A percentile compares a stretch with the other conserved stretches of the same genome.
Conservation (phyloP, 2,113 vertebrate genomes). For the Neomonachus schauinslandi region DNA sequence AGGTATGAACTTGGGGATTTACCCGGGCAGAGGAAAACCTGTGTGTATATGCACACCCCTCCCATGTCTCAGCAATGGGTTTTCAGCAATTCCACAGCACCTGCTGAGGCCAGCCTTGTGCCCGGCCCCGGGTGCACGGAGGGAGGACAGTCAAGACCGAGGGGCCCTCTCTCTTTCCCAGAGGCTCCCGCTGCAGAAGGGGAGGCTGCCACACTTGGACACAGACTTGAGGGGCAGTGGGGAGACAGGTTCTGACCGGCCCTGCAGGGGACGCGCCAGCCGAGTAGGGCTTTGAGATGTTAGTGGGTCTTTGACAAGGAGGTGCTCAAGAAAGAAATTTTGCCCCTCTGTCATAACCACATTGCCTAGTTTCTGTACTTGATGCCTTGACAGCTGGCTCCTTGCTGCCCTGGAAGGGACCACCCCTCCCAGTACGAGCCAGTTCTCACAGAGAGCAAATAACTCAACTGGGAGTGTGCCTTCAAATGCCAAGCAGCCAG, state of each 20-base stretch:
- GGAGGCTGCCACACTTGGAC: not conserved
- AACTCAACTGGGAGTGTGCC: not conserved
- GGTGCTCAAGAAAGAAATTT: not conserved
- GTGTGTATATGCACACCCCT: rapidly evolving
- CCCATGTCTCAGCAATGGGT: rapidly evolving
- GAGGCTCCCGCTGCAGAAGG: not conserved
- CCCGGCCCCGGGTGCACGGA: rapidly evolving
- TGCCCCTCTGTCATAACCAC: not conserved
- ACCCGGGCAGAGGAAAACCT: not conserved
- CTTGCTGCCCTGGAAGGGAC: not conserved
- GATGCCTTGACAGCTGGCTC: not conserved
- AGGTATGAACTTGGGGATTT: not conserved
- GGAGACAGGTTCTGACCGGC: not conserved
- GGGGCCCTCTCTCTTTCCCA: not conserved
- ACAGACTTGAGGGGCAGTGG: not conserved
- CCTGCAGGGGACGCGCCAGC: rapidly evolving
- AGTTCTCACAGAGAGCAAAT: not conserved
- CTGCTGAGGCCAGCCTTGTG: no score
- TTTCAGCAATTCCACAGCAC: not conserved
- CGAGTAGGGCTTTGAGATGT: not conserved
- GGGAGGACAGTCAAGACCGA: no score
- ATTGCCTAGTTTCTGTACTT: not conserved
- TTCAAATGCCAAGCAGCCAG: not conserved
- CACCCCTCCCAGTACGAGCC: no score
- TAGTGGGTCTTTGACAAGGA: not conserved